Conservation (phyloP, 2,888 invertebrate genomes). For the Clepsis dumicolana region DNA sequence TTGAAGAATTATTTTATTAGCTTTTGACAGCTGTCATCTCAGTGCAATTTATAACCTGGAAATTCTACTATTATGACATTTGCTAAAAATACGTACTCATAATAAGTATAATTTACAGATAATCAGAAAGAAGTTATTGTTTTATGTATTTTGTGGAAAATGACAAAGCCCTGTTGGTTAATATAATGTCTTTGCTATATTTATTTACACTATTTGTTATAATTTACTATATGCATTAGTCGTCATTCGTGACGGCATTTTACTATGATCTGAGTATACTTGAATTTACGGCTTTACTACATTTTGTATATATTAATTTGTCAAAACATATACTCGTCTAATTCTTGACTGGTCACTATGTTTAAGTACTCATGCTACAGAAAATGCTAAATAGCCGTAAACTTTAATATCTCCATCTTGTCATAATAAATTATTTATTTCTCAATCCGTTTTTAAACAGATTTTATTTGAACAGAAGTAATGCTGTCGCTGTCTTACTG, state of each 20-base stretch:
- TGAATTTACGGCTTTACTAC: constrained; percentile 5
- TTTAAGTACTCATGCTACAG: too few species aligned
- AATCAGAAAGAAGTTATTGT: neutral
- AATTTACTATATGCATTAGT: too few species aligned
- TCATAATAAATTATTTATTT: constrained; percentile 21
- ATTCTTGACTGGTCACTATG: too few species aligned
- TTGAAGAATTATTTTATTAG: neutral
- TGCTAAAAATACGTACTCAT: neutral
- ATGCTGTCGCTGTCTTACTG: constrained; percentile 5
- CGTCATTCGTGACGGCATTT: neutral
- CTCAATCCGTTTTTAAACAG: neutral
- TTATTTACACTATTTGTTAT: constrained; percentile 20
- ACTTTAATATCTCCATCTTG: neutral
- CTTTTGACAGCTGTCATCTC: neutral
- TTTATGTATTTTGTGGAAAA: neutral
- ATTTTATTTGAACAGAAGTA: too few species aligned
- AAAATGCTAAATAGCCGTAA: neutral
- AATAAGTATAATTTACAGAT: neutral
- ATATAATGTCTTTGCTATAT: constrained; percentile 20
- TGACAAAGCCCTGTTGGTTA: neutral
- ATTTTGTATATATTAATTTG: neutral
- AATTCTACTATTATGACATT: neutral
- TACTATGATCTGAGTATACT: neutral
- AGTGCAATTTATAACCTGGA: neutral
- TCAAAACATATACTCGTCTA: too few species aligned